Conservation (phyloP, 2,888 invertebrate species). For the Monopis laevigella region DNA sequence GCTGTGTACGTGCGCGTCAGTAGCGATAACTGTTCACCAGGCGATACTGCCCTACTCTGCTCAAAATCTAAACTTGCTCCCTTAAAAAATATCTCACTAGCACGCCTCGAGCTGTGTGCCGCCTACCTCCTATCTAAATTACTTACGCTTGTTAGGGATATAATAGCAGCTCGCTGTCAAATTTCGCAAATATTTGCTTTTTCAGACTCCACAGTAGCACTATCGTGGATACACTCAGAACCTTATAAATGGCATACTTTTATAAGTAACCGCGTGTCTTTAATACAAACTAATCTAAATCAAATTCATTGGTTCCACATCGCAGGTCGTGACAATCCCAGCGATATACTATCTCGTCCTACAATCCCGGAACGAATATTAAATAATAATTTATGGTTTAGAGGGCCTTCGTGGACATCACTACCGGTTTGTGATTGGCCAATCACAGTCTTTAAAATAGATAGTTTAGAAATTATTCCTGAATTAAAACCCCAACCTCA, state of each 20-base stretch:
- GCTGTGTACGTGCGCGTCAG: constrained; percentile 5
- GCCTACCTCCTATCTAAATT: constrained; percentile 12
- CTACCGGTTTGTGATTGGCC: neutral
- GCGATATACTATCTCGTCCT: constrained; percentile 15
- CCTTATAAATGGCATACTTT: constrained; percentile 15
- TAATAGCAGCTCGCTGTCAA: constrained; percentile 8
- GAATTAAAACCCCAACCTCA: no score
- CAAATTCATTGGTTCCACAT: constrained; percentile 14
- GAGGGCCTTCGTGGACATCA: neutral
- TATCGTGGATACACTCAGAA: constrained; percentile 18
- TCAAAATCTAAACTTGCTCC: constrained; percentile 10
- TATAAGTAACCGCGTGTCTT: constrained; percentile 16
- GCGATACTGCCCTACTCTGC: neutral
- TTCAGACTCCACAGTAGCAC: constrained; percentile 16
- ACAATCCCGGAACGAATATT: constrained; percentile 11
- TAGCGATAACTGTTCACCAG: neutral
- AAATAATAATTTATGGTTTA: constrained; percentile 13
- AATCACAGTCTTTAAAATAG: no score
- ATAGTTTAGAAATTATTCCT: no score
- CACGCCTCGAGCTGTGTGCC: constrained; percentile 14
- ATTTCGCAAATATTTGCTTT: constrained; percentile 15
- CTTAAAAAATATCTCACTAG: constrained; percentile 11
- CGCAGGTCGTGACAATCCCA: constrained; percentile 15
- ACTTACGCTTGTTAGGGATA: neutral
- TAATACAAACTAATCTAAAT: constrained; percentile 11